Evolutionary conservation across 1,140 invertebrate species (phyloP), one percentile per base, ranked within the genome.

Genomic region (Drosophila teissieri): DNA sequence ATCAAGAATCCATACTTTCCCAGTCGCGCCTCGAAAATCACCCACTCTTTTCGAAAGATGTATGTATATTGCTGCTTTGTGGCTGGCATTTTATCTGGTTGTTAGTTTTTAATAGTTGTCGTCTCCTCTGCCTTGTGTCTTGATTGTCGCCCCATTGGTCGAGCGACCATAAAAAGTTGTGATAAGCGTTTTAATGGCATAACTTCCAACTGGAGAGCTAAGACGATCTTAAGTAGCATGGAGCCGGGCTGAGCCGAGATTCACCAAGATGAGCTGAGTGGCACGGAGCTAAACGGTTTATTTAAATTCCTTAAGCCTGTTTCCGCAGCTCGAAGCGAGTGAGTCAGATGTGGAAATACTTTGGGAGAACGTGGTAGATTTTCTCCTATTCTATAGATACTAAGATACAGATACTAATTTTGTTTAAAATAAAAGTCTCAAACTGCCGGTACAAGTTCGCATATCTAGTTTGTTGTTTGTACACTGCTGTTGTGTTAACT

Each of bases 91-190:
- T 83, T 86, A 88, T 83, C 79, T 69, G 69, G 52, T 44, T 83
- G 46, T 77, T 67, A 60, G 74, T 76, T 83, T 88, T 90, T 88
- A 74, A 70, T 69, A 63, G 52, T 67, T 65, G 80, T 90, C 68
- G 80, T 83, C 62, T 62, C 57, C 68, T 36, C 31, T 51, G 12
- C 42, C 64, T 58, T 63, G 39, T 62, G 19, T 65, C 46, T 46
- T 42, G 51, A 22, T 64, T 74, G 54, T 57, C 49, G 65, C 80
- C 73, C 68, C 78, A 82, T 78, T 86, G 78, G 75, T 63, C 57
- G 64, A 45, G 45, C 52, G 74, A 31, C 74, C 17, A 60, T 84
- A 89, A 77, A 84, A 60, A 40, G 44, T 53, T 49, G 64, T 68
- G 75, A 88, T 80, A 80, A 73, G 56, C 64, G 22, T 44, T 69